These are phyloP conservation scores for Anadara kagoshimensis DNA, from an alignment of 1,140 invertebrate species.

Conservation along the genomic window DNA sequence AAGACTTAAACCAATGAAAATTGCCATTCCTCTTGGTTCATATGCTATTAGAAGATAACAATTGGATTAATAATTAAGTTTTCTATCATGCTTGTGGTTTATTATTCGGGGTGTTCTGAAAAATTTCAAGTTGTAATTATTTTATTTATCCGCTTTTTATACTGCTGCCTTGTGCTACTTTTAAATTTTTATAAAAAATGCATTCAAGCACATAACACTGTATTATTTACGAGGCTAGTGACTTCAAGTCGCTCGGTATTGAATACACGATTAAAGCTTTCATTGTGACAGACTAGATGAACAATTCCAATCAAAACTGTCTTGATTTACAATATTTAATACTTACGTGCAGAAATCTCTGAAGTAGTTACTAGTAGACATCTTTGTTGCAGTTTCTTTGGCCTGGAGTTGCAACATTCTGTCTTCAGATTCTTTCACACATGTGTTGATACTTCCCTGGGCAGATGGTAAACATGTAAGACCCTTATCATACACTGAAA, in stretches of 20 bases:
- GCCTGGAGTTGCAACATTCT: slow-evolving; percentile 19
- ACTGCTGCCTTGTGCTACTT: no score
- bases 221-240: no score
- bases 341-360: slow-evolving; percentile 41
- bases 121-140: no score
- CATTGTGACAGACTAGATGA: background rate
- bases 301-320: background rate
- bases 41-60: no score
- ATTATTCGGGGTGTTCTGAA: no score
- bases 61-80: no score
- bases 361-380: slow-evolving; percentile 23
- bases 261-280: background rate
- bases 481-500: slow-evolving; percentile 17
- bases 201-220: no score
- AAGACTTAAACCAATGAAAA: no score
- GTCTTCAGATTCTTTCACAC: slow-evolving; percentile 25
- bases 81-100: no score
- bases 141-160: no score
- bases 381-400: background rate
- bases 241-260: background rate
- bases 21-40: no score
- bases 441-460: slow-evolving; percentile 2
- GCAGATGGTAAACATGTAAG: slow-evolving; percentile 6
- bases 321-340: background rate
- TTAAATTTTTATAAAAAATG: no score